Conservation (phyloP, 2,113 vertebrate genomes). For the Calyptomena viridis region DNA sequence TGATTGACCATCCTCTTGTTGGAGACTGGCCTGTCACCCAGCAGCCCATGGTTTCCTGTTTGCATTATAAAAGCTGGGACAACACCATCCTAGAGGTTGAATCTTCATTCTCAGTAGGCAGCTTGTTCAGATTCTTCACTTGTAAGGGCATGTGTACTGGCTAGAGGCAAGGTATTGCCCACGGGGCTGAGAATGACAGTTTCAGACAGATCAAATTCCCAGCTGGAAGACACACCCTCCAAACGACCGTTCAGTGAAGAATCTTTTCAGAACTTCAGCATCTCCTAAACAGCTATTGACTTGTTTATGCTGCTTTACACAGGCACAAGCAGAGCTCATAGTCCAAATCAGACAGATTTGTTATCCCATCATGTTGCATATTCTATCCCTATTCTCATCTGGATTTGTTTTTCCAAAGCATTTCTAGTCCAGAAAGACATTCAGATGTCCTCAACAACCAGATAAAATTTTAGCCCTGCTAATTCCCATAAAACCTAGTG, state of each 20-base stretch:
- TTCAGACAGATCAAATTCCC: slow-evolving; percentile 21
- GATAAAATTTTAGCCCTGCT: neutral
- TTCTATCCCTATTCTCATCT: neutral
- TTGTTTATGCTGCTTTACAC: neutral
- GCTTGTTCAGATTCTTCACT: slow-evolving; percentile 5
- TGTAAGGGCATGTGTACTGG: slow-evolving; percentile 13
- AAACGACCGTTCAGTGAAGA: neutral
- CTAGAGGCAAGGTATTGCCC: neutral
- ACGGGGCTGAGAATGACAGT: slow-evolving; percentile 15
- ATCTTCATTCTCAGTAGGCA: neutral
- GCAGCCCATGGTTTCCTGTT: neutral
- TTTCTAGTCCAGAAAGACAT: neutral
- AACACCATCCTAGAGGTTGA: neutral
- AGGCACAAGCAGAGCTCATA: neutral
- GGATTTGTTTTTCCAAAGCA: neutral
- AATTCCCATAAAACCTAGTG: neutral
- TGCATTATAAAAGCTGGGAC: neutral
- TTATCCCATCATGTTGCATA: neutral
- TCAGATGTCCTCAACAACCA: neutral
- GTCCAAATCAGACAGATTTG: neutral
- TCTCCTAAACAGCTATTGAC: neutral
- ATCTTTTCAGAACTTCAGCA: neutral
- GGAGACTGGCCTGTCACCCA: neutral
- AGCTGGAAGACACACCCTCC: slow-evolving; percentile 11
- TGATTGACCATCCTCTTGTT: neutral